Evolutionary conservation across 1,140 invertebrate species (phyloP).

Genomic region (Aphidius ervi): DNA sequence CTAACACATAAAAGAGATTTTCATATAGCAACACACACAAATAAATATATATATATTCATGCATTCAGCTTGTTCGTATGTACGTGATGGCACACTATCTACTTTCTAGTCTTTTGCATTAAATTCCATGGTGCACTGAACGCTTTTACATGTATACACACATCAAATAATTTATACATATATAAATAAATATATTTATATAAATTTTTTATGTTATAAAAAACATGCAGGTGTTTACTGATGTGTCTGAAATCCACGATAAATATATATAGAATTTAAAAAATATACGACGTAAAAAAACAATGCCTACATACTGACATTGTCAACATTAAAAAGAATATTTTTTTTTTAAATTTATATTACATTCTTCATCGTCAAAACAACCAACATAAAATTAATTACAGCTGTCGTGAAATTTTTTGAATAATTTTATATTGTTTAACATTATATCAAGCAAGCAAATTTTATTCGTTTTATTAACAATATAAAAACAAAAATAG

Average conservation of each 20-base stretch:
- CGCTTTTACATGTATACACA: background rate
- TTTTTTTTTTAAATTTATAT: constrained; percentile 10
- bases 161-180: background rate
- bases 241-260: too few species aligned
- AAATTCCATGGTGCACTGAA: background rate
- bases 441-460: background rate
- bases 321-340: too few species aligned
- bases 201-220: too few species aligned
- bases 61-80: too few species aligned
- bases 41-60: constrained; percentile 8
- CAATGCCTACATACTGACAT: background rate
- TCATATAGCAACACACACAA: too few species aligned
- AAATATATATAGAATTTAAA: background rate
- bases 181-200: too few species aligned
- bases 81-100: too few species aligned
- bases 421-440: background rate
- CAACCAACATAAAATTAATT: constrained; percentile 21
- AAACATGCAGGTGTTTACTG: too few species aligned
- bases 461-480: background rate
- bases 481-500: background rate
- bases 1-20: background rate
- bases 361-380: constrained; percentile 25
- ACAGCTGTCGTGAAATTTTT: constrained; percentile 5
- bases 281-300: background rate
- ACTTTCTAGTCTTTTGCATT: too few species aligned